These are phyloP conservation scores for Halichondria panicea DNA, from an alignment of 37 sponge, comb jelly and placozoan species.

Conservation along the genomic window DNA sequence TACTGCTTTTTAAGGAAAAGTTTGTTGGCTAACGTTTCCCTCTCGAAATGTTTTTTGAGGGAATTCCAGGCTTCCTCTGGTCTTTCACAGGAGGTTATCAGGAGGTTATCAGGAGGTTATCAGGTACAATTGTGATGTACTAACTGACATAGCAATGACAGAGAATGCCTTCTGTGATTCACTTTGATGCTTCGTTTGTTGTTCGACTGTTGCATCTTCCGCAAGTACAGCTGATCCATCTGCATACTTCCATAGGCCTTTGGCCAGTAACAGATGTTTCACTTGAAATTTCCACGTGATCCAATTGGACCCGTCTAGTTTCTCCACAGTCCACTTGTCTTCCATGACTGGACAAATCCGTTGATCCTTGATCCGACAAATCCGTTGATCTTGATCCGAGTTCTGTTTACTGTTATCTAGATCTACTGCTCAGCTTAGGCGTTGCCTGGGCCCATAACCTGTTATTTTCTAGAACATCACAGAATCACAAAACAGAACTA, in stretches of 20 bases:
- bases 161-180: slow-evolving; percentile 56
- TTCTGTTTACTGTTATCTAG: no score
- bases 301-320: slow-evolving; percentile 40
- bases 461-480: no score
- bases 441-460: no score
- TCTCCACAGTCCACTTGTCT: slow-evolving; percentile 47
- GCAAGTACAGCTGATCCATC: slow-evolving; percentile 46
- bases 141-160: slow-evolving; percentile 33
- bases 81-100: slow-evolving; percentile 42
- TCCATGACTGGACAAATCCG: no score
- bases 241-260: slow-evolving; percentile 35
- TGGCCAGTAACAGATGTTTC: slow-evolving; percentile 46
- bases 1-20: slow-evolving; percentile 51
- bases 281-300: slow-evolving; percentile 61
- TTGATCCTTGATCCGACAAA: no score
- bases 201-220: slow-evolving; percentile 28
- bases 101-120: slow-evolving; percentile 46
- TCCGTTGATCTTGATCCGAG: no score
- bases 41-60: slow-evolving; percentile 41
- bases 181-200: background rate
- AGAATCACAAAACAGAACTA: no score
- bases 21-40: slow-evolving; percentile 52
- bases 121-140: slow-evolving; percentile 43
- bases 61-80: slow-evolving; percentile 41
- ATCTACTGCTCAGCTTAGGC: no score